Percentiles rank a stretch among this genome's conserved stretches.
These are phyloP conservation scores for Rhea pennata DNA, from an alignment of 2,113 vertebrate species.

Conservation along the genomic window DNA sequence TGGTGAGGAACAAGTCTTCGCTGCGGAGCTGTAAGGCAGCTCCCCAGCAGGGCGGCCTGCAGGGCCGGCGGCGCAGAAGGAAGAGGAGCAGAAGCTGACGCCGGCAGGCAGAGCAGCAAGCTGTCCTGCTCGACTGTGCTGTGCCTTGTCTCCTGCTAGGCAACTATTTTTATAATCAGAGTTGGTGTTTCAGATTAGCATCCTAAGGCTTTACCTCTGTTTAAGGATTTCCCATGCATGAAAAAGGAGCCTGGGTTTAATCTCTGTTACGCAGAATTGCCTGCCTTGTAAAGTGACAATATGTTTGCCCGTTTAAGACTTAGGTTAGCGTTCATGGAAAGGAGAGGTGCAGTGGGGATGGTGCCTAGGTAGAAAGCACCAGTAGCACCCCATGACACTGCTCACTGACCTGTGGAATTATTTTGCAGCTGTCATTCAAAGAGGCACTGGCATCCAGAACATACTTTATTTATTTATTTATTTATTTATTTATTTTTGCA, in stretches of 20 bases:
- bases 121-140: background rate
- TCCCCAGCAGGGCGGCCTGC: background rate
- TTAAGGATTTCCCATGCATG: background rate
- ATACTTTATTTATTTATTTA: background rate
- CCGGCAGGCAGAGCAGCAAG: background rate
- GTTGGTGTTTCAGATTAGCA: background rate
- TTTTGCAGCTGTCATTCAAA: background rate
- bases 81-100: background rate
- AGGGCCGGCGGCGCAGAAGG: background rate
- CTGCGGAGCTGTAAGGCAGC: background rate
- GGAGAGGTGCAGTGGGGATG: background rate
- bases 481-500: background rate
- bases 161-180: background rate
- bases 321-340: background rate
- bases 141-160: background rate
- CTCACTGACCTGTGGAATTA: background rate
- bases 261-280: background rate
- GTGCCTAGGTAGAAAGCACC: background rate
- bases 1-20: background rate
- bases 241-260: background rate
- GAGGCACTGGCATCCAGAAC: background rate
- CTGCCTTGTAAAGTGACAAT: background rate
- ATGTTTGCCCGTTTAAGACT: background rate
- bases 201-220: background rate
- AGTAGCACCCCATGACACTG: background rate